Evolutionary conservation across 2,113 vertebrate genomes (phyloP).

Genomic region (Natator depressus): DNA sequence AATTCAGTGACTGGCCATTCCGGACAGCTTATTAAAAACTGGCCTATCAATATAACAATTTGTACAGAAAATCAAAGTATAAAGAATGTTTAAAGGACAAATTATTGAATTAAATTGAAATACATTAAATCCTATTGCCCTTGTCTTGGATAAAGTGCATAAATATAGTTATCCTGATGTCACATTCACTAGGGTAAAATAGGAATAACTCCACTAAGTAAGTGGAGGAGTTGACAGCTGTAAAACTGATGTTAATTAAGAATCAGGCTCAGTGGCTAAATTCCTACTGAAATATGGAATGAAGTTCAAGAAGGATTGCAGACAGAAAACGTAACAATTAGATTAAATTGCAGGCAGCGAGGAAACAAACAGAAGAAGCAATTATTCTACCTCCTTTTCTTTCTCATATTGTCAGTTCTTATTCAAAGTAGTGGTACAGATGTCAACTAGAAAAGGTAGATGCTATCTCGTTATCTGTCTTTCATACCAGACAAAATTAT

Average conservation of each 20-base stretch:
- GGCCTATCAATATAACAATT: not conserved
- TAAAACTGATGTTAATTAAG: not conserved
- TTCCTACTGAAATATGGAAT: not conserved
- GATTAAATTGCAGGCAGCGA: not conserved
- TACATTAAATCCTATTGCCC: not conserved
- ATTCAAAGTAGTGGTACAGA: not conserved
- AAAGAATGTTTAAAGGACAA: not conserved
- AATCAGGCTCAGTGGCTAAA: not conserved
- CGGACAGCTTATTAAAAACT: not conserved
- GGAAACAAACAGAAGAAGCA: not conserved
- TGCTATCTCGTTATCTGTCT: not conserved
- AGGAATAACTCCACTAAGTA: not conserved
- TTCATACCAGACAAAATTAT: not conserved
- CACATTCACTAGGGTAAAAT: not conserved
- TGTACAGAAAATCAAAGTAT: not conserved
- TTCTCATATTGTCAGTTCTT: not conserved
- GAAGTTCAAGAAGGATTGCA: not conserved
- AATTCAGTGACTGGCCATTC: not conserved
- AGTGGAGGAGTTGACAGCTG: not conserved
- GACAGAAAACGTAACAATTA: not conserved
- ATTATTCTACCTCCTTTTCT: not conserved
- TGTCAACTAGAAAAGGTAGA: not conserved
- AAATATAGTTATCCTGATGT: not conserved
- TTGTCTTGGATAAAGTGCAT: not conserved
- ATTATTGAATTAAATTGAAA: not conserved